These are phyloP conservation scores for Ichneumoninae sp. DNA, from an alignment of 2,888 invertebrate genomes.

Conservation along the genomic window DNA sequence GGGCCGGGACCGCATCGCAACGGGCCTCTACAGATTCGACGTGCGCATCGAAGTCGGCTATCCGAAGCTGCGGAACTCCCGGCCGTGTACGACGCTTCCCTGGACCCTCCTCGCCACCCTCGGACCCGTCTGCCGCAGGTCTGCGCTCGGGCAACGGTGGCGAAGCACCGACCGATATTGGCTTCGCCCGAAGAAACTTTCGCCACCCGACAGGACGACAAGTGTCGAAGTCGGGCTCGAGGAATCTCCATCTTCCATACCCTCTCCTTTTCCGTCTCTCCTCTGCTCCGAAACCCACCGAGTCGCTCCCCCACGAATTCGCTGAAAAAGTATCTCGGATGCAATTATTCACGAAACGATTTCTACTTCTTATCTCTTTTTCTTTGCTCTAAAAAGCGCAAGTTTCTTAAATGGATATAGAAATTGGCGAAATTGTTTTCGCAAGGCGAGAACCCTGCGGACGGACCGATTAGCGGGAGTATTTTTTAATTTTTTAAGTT, in stretches of 20 bases:
- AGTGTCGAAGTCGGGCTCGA: constrained; percentile 67
- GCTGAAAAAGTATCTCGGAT: constrained; percentile 60
- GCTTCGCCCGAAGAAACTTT: constrained; percentile 72
- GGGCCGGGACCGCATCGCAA: constrained; percentile 54
- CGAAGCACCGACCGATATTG: constrained; percentile 66
- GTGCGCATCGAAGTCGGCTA: constrained; percentile 18
- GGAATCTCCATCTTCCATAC: constrained; percentile 63
- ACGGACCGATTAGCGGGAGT: too few species aligned
- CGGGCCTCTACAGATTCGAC: constrained; percentile 36
- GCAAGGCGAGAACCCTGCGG: background rate
- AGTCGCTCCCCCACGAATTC: constrained; percentile 49
- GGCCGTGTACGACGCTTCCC: constrained; percentile 43
- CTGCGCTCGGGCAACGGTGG: constrained; percentile 31
- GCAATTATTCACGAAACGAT: constrained; percentile 63
- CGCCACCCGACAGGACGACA: constrained; percentile 69
- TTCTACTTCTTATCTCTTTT: background rate
- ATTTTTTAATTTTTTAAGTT: too few species aligned
- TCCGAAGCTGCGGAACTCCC: constrained; percentile 64
- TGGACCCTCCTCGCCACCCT: constrained; percentile 47
- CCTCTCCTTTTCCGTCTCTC: constrained; percentile 16
- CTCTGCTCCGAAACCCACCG: constrained; percentile 17
- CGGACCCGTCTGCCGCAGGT: constrained; percentile 35
- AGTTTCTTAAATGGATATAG: background rate
- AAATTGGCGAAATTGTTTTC: background rate
- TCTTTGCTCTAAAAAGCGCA: background rate